phyloP scores from a whole-genome alignment of 1,140 invertebrate genomes.

The Conus betulinus region DNA sequence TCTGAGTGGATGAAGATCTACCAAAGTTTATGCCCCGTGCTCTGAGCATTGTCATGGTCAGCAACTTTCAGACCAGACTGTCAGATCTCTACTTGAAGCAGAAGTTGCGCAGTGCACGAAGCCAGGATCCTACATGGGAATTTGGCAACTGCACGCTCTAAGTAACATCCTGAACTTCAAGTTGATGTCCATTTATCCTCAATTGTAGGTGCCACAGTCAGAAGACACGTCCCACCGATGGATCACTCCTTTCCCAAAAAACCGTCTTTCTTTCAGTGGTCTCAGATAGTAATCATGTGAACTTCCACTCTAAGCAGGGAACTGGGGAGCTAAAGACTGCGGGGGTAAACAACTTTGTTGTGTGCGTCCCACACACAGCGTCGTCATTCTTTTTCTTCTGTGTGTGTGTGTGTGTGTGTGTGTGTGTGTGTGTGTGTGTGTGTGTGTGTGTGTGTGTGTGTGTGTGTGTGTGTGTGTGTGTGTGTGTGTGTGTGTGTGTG shows the following conservation, averaged over 20 bases:
- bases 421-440: too few relatives aligned
- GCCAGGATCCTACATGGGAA: too few relatives aligned
- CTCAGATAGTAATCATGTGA: neutral
- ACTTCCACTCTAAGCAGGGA: neutral
- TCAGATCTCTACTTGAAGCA: neutral
- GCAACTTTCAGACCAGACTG: neutral
- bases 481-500: too few relatives aligned
- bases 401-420: too few relatives aligned
- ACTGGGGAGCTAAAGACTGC: neutral
- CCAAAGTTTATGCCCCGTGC: neutral
- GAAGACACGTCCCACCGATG: neutral
- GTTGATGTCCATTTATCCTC: neutral
- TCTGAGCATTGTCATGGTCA: neutral
- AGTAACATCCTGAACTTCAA: neutral
- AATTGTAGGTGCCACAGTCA: neutral
- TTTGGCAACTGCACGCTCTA: too few relatives aligned
- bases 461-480: too few relatives aligned
- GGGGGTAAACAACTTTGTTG: too few relatives aligned
- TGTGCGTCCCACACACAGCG: too few relatives aligned
- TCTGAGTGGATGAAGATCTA: neutral
- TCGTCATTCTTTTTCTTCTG: too few relatives aligned
- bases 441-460: too few relatives aligned
- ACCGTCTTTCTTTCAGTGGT: neutral
- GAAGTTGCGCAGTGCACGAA: too few relatives aligned
- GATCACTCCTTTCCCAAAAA: neutral